phyloP scores from a whole-genome alignment of 23 tunicate genomes.

The Styela clava region DNA sequence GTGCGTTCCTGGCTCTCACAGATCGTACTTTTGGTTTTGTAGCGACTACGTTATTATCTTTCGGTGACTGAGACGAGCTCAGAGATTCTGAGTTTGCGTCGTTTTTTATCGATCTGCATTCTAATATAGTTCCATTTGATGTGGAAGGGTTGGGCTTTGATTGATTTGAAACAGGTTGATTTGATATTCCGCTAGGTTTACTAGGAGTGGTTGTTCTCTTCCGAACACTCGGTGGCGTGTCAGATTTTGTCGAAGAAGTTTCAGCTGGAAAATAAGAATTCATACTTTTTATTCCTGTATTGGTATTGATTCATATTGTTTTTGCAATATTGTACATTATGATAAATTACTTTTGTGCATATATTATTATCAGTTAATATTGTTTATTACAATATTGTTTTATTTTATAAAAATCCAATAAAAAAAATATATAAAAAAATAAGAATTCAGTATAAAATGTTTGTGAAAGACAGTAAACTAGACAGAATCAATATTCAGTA shows the following conservation, averaged over 20 bases:
- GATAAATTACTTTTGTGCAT: no score
- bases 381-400: no score
- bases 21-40: conserved; percentile 16
- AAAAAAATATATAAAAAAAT: no score
- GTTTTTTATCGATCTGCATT: background rate
- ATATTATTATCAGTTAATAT: no score
- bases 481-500: no score
- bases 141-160: background rate
- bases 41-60: background rate
- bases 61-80: background rate
- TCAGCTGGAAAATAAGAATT: background rate
- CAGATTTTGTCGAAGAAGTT: background rate
- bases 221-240: background rate
- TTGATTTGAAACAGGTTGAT: background rate
- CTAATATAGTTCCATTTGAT: background rate
- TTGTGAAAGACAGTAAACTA: no score
- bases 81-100: background rate
- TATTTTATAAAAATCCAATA: no score
- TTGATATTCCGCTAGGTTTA: background rate
- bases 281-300: background rate
- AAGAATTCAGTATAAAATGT: no score
- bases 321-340: no score
- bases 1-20: background rate
- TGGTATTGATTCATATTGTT: background rate
- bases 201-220: background rate